Evolutionary conservation across 53 echinoderm and acorn worm genomes (phyloP).

Genomic region (Echinometra lucunter): DNA sequence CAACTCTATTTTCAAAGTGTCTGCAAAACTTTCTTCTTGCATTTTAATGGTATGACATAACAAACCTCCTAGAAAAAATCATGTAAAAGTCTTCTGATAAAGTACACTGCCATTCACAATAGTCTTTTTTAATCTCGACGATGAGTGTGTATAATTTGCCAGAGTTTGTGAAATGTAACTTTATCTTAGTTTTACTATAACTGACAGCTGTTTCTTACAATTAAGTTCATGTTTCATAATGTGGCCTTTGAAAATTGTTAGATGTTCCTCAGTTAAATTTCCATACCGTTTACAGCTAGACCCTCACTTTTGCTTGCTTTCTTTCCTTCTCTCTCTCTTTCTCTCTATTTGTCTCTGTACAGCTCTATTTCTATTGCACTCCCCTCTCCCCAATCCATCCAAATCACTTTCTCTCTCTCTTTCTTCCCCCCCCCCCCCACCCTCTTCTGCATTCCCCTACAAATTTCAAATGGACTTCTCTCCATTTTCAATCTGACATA

Average conservation of each 20-base stretch:
- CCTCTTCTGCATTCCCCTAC: background rate
- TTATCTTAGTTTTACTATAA: background rate
- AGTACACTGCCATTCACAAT: background rate
- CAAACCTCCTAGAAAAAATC: background rate
- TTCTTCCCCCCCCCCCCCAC: background rate
- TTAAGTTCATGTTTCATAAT: background rate
- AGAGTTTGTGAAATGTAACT: background rate
- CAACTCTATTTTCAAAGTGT: background rate
- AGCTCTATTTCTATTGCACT: background rate
- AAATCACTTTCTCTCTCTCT: background rate
- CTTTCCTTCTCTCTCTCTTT: background rate
- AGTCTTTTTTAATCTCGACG: background rate
- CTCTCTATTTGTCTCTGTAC: background rate
- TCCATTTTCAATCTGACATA: background rate
- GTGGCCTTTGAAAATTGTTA: conserved; percentile 19
- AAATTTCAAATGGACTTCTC: background rate
- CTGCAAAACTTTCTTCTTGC: background rate
- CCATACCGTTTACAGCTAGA: background rate
- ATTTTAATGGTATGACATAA: background rate
- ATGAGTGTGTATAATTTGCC: background rate
- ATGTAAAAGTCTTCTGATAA: background rate
- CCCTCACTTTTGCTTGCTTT: too few species aligned
- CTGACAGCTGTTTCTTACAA: background rate
- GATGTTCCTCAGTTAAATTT: background rate
- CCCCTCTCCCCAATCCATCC: background rate